Base-by-base conservation (phyloP, 2,888 invertebrate genomes). In the Rhagonycha fulva region DNA sequence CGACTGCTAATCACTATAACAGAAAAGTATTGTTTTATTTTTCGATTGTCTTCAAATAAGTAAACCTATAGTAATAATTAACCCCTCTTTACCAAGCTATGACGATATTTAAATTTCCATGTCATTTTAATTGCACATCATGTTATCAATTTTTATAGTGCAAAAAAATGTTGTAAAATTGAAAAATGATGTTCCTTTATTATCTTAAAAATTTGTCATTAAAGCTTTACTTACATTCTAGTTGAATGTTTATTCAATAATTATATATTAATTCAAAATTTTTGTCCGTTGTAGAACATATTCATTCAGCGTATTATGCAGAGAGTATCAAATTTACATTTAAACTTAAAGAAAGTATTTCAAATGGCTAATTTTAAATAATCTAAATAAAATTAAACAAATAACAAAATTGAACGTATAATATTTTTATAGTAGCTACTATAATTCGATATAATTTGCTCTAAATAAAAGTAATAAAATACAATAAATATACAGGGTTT, bases 1-100 rank as follows among this genome's bases (percentile, higher is more conserved):
- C 24, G n/a, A 26, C 26, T 24, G 63, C 14, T 66, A 47, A 68
- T 61, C 61, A 72, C 67, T 62, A 14, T 14, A 68, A 47, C 14
- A 28, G 62, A 72, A 30, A 72, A 14, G 71, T 66, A 68, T 68
- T 60, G 68, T 72, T 72, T 60, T 14, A 61, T 14, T 61, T 68
- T 71, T 62, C 61, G 24, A 71, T 75, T 75, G 75, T 71, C 68
- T 71, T 71, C 75, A 75, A 74, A 71, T 75, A 71, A 32, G 14
- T 68, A 75, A 71, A 71, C 66, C 60, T 61, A 68, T 68, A 71
- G 68, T 62, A 75, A 68, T 70, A 74, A 75, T 75, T 75, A 74
- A 75, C 75, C 75, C 75, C 71, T 26, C 71, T 71, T 68, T 61
- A 12, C 68, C 9, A 30, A 23, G 10, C 14, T 26, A n/a, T 68